Percentiles rank a stretch among this genome's conserved stretches.
Conservation (phyloP, 2,888 invertebrate species). For the Callimorpha dominula region DNA sequence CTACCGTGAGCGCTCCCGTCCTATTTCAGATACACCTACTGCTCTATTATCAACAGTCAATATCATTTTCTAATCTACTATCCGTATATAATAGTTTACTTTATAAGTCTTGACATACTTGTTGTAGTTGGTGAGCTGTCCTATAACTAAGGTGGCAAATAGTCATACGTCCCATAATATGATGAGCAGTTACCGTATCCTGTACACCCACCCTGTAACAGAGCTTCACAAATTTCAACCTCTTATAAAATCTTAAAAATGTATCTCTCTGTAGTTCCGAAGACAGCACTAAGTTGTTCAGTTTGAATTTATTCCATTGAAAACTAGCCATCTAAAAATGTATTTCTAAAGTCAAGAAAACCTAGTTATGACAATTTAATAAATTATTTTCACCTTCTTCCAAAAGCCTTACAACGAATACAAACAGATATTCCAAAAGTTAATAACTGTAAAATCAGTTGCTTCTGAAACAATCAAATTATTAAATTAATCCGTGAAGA, state of each 20-base stretch:
- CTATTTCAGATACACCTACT: constrained; percentile 68
- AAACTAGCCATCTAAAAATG: not conserved
- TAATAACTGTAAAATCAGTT: constrained; percentile 31
- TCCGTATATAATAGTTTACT: not conserved
- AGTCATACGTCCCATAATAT: not conserved
- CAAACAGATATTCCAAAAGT: not conserved
- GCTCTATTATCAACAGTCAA: constrained; percentile 61
- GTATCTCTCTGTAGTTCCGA: not conserved
- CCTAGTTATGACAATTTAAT: not conserved
- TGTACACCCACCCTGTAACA: not conserved
- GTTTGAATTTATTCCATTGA: not conserved
- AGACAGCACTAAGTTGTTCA: not conserved
- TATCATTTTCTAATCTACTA: constrained; percentile 53
- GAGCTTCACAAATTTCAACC: not conserved
- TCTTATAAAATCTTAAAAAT: not conserved
- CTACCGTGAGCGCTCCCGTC: constrained; percentile 64
- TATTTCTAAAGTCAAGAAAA: not conserved
- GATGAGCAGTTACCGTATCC: not conserved
- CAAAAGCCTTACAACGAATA: not conserved
- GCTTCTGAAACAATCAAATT: constrained; percentile 46
- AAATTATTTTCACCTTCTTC: not conserved
- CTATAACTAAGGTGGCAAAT: too few relatives aligned
- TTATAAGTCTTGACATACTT: too few relatives aligned
- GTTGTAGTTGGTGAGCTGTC: too few relatives aligned
- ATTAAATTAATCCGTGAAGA: constrained; percentile 55